phyloP scores from a whole-genome alignment of 2,113 vertebrate genomes.

The Theropithecus gelada region DNA sequence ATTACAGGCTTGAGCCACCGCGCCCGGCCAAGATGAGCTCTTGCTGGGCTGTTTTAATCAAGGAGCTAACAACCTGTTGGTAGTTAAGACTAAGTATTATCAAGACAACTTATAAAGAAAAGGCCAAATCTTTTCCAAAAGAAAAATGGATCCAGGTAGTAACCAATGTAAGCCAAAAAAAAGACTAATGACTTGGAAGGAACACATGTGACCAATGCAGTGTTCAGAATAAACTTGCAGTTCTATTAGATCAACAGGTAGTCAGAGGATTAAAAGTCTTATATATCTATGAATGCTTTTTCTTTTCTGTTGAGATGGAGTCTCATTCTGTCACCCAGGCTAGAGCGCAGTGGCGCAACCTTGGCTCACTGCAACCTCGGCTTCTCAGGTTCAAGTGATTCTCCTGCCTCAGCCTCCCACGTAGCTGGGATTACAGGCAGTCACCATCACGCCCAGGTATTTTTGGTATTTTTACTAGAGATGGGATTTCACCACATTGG shows the following conservation, averaged over 20 bases:
- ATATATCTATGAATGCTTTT: background rate
- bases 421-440: too few relatives aligned
- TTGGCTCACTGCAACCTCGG: too few relatives aligned
- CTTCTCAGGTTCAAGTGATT: too few relatives aligned
- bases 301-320: background rate
- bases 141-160: background rate
- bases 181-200: background rate
- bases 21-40: background rate
- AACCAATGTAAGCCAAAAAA: background rate
- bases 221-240: background rate
- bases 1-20: too few relatives aligned
- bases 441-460: too few relatives aligned
- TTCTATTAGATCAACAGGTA: background rate
- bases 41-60: background rate
- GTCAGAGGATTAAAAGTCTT: background rate
- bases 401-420: too few relatives aligned
- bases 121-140: constrained; percentile 15
- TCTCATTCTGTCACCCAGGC: too few relatives aligned
- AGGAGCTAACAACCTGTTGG: background rate
- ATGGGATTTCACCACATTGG: too few relatives aligned
- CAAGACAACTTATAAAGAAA: background rate
- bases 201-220: background rate
- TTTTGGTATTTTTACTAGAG: too few relatives aligned
- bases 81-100: background rate
- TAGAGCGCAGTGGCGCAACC: too few relatives aligned